These are phyloP conservation scores for Myrmecophaga tridactyla DNA, from an alignment of 2,113 vertebrate species.

Conservation along the genomic window DNA sequence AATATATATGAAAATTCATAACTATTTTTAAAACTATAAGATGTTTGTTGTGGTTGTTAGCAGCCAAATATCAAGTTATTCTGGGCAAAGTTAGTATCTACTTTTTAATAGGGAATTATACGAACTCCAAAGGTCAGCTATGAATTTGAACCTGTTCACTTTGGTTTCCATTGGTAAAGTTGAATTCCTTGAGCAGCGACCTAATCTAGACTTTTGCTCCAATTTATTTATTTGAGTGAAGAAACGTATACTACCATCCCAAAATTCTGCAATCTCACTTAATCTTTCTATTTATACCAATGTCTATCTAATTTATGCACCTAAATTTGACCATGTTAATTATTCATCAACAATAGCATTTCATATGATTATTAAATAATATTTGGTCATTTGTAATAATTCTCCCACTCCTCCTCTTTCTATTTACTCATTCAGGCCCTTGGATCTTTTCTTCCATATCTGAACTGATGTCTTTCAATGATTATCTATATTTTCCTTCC, in stretches of 20 bases:
- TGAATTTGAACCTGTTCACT: background rate
- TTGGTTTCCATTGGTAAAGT: background rate
- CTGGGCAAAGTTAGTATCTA: background rate
- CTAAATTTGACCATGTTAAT: background rate
- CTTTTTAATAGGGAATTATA: background rate
- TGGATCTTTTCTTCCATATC: background rate
- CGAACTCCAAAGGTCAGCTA: conserved; percentile 9
- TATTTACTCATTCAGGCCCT: background rate
- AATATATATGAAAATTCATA: conserved; percentile 36
- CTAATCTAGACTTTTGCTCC: background rate
- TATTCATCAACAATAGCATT: background rate
- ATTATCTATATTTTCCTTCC: background rate
- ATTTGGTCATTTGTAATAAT: background rate
- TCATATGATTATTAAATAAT: background rate
- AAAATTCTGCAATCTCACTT: background rate
- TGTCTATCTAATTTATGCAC: background rate
- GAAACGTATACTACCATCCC: background rate
- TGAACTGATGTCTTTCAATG: background rate
- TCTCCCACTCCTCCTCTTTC: background rate
- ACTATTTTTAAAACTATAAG: conserved; percentile 22
- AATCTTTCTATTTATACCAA: background rate
- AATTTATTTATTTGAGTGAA: background rate
- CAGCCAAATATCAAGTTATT: background rate
- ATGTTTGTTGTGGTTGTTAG: background rate
- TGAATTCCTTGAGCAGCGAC: conserved; percentile 6